phyloP scores from a whole-genome alignment of 2,888 invertebrate species.

The Lobophora halterata region DNA sequence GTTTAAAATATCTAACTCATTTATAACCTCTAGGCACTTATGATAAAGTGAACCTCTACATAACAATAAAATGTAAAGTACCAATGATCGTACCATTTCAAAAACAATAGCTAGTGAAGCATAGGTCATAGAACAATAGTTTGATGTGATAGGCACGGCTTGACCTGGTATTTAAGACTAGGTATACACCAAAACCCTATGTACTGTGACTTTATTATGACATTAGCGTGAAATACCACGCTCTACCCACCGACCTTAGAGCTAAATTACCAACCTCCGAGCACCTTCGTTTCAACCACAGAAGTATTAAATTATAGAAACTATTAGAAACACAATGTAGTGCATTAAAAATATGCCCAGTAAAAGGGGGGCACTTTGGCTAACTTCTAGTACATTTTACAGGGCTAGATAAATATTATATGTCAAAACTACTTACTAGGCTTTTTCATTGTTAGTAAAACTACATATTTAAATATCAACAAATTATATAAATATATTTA shows the following conservation, averaged over 20 bases:
- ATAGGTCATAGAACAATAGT: conserved; percentile 27
- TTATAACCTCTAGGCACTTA: too few species aligned
- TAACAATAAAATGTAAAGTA: not conserved
- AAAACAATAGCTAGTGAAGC: conserved; percentile 7
- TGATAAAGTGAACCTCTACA: not conserved
- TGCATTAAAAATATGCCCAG: too few species aligned
- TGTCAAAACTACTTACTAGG: too few species aligned
- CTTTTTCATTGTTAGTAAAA: too few species aligned
- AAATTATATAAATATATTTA: too few species aligned
- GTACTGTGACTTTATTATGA: conserved; percentile 37
- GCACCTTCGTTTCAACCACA: conserved; percentile 7
- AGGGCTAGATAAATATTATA: too few species aligned
- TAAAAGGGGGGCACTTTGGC: too few species aligned
- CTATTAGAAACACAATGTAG: too few species aligned
- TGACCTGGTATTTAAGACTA: conserved; percentile 33
- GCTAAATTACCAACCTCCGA: conserved; percentile 25
- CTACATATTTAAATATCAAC: too few species aligned
- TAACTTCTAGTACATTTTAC: too few species aligned
- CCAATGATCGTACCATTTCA: not conserved
- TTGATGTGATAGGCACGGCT: conserved; percentile 26
- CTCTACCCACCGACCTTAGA: conserved; percentile 30
- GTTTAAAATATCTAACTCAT: too few species aligned
- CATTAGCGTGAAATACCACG: conserved; percentile 51
- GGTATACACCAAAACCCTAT: conserved; percentile 8
- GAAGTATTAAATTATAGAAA: conserved; percentile 1